A percentile compares a stretch with the other conserved stretches of the same genome.
These are phyloP conservation scores for Pteronura brasiliensis DNA, from an alignment of 2,113 vertebrate genomes.

Conservation along the genomic window DNA sequence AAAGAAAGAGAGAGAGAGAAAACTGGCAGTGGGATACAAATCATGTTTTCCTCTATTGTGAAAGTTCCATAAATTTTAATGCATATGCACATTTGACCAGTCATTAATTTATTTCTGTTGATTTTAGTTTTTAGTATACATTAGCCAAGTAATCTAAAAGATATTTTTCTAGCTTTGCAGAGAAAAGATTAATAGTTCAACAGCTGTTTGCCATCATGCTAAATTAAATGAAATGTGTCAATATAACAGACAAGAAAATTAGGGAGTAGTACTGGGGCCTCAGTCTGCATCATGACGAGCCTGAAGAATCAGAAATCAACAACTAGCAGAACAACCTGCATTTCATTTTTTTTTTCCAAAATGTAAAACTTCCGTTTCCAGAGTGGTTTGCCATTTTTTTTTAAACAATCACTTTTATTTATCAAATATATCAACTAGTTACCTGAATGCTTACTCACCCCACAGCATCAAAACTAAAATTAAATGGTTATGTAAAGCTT, in stretches of 20 bases:
- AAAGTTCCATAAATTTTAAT: conserved; percentile 47
- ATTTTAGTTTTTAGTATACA: conserved; percentile 42
- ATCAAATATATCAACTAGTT: conserved; percentile 73
- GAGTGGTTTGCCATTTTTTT: conserved; percentile 40
- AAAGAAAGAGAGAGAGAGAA: background rate
- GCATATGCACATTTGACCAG: background rate
- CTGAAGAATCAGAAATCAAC: conserved; percentile 63
- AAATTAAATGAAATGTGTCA: conserved; percentile 63
- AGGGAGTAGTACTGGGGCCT: background rate
- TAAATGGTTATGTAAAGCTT: conserved; percentile 64
- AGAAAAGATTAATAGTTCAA: conserved; percentile 66
- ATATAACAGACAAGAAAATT: conserved; percentile 63
- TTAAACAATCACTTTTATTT: conserved; percentile 26
- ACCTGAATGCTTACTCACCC: conserved; percentile 61
- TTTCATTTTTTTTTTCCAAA: conserved; percentile 47
- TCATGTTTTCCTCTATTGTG: background rate
- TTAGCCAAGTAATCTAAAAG: conserved; percentile 42
- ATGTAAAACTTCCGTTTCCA: background rate
- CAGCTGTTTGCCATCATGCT: conserved; percentile 63
- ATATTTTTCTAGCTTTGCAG: conserved; percentile 45
- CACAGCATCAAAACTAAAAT: conserved; percentile 48
- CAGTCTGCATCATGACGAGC: background rate
- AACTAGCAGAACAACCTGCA: conserved; percentile 42
- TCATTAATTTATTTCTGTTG: conserved; percentile 45
- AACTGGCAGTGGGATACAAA: background rate